A percentile compares a stretch with the other conserved stretches of the same genome.
These are phyloP conservation scores for Macrotrachela quadricornifera DNA, from an alignment of 1,140 invertebrate species.

Conservation along the genomic window DNA sequence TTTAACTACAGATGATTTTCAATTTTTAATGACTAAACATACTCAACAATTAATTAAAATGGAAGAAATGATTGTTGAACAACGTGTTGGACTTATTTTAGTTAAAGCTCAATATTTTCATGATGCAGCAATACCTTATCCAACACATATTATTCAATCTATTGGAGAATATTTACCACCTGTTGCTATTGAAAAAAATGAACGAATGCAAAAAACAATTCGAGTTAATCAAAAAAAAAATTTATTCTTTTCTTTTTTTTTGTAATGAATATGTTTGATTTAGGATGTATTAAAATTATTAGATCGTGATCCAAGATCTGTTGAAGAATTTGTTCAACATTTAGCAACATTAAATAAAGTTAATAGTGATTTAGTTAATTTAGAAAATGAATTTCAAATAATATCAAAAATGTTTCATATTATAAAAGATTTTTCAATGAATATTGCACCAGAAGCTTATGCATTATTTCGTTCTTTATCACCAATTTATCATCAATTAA, in stretches of 20 bases:
- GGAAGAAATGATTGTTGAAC: slow-evolving; percentile 17
- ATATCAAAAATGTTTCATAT: slow-evolving; percentile 25
- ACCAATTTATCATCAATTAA: slow-evolving; percentile 26
- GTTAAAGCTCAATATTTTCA: slow-evolving; percentile 17
- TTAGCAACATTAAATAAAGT: slow-evolving; percentile 24
- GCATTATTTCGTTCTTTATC: slow-evolving; percentile 26
- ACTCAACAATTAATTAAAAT: slow-evolving; percentile 22
- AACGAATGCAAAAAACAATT: slow-evolving; percentile 24
- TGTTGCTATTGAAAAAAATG: slow-evolving; percentile 23
- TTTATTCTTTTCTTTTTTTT: not conserved
- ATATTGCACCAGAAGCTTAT: slow-evolving; percentile 21
- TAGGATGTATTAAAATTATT: slow-evolving; percentile 25
- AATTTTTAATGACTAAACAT: slow-evolving; percentile 19
- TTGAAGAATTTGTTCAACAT: slow-evolving; percentile 31
- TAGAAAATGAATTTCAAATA: slow-evolving; percentile 23
- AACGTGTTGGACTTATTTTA: slow-evolving; percentile 19
- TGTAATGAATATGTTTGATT: not conserved
- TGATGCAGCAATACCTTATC: slow-evolving; percentile 19
- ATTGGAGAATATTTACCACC: slow-evolving; percentile 18
- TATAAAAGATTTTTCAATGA: slow-evolving; percentile 20
- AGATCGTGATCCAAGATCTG: slow-evolving; percentile 19
- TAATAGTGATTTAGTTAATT: slow-evolving; percentile 20
- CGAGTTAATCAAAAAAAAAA: slow-evolving; percentile 14
- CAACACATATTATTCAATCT: slow-evolving; percentile 15
- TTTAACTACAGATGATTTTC: slow-evolving; percentile 26